phyloP scores from a whole-genome alignment of 2,888 invertebrate genomes.

The Muschampia plurimacula region DNA sequence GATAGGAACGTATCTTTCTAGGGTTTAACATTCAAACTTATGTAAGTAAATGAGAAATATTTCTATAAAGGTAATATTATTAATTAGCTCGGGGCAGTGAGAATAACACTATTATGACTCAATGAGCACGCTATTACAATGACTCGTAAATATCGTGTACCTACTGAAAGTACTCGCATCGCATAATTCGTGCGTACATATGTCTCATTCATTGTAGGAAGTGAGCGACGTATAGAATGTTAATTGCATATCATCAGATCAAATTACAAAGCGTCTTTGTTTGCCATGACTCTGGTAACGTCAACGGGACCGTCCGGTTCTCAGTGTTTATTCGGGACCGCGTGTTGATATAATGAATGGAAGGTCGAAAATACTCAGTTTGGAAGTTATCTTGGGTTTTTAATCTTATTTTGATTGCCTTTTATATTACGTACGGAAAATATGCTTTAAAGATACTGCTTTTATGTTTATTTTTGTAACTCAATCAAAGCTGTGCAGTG shows the following conservation, averaged over 20 bases:
- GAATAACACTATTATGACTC: slow-evolving; percentile 1
- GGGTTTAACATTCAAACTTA: neutral
- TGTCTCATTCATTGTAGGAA: slow-evolving; percentile 16
- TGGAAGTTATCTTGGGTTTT: neutral
- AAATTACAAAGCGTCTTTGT: slow-evolving; percentile 30
- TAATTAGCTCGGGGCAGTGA: neutral
- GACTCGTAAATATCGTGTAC: slow-evolving; percentile 3
- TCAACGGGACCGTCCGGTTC: slow-evolving; percentile 30
- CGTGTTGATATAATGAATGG: slow-evolving; percentile 24
- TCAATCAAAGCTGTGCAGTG: neutral
- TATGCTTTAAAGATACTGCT: neutral
- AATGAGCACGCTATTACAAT: neutral
- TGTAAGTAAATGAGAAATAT: neutral
- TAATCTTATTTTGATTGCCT: slow-evolving; percentile 9
- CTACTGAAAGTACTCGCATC: neutral
- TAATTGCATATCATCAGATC: slow-evolving; percentile 29
- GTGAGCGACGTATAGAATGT: slow-evolving; percentile 17
- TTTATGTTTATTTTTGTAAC: neutral
- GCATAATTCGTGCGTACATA: neutral
- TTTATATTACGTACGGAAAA: neutral
- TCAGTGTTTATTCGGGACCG: slow-evolving; percentile 19
- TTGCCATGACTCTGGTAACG: slow-evolving; percentile 21
- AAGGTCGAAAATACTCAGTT: slow-evolving; percentile 27
- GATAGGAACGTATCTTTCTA: too few relatives aligned
- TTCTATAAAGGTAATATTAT: neutral